Conservation (phyloP, 2,797 vertebrate genomes). For the Aeoliscus strigatus region DNA sequence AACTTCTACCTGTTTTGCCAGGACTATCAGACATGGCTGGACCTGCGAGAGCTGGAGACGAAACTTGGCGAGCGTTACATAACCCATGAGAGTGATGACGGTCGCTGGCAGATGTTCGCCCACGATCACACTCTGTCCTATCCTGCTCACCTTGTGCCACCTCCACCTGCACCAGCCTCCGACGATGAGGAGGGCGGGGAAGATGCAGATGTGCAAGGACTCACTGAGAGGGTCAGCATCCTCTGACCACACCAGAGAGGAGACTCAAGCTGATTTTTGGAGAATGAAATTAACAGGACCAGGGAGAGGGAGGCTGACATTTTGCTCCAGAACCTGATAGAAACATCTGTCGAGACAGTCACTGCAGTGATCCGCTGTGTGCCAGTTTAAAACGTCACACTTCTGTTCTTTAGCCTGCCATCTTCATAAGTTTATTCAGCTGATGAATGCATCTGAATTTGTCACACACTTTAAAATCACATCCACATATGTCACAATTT, state of each 20-base stretch:
- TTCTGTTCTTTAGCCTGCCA: conserved; percentile 13
- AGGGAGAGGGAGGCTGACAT: conserved; percentile 18
- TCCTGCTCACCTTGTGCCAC: conserved; percentile 70
- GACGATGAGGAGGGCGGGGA: conserved; percentile 67
- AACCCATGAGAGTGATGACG: conserved; percentile 87
- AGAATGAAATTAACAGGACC: background rate
- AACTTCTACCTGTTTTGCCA: conserved; percentile 51
- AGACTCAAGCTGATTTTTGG: conserved; percentile 11
- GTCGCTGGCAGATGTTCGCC: conserved; percentile 83
- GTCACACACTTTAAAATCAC: conserved; percentile 12
- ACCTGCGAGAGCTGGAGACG: conserved; percentile 83
- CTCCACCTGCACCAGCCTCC: conserved; percentile 47
- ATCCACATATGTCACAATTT: too few relatives aligned
- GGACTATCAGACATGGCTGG: conserved; percentile 89
- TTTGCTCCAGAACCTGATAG: too few relatives aligned
- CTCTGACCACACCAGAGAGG: conserved; percentile 65
- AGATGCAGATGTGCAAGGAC: conserved; percentile 80
- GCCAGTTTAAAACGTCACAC: conserved; percentile 18
- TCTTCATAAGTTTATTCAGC: conserved; percentile 11
- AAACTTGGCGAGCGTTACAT: conserved; percentile 85
- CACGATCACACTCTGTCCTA: conserved; percentile 73
- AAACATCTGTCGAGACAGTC: conserved; percentile 31
- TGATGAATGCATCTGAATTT: conserved; percentile 13
- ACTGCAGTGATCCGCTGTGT: conserved; percentile 2
- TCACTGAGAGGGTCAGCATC: conserved; percentile 86